Conservation (phyloP, 2,113 vertebrate species). For the Lethenteron camtschaticum region DNA sequence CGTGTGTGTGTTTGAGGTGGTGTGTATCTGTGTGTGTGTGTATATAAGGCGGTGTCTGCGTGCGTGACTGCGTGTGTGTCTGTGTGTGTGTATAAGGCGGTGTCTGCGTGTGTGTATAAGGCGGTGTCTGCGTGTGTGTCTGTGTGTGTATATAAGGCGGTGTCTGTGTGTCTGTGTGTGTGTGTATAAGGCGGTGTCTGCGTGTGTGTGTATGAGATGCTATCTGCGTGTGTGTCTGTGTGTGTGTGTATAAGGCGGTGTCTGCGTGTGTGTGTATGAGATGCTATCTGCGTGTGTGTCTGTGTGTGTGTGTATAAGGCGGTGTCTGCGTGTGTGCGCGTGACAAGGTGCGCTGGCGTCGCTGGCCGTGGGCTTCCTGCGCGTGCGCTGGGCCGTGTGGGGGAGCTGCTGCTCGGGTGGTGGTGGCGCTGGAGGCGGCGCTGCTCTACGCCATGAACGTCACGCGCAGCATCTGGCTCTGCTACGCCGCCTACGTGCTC, state of each 20-base stretch:
- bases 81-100: background rate
- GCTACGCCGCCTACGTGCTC: constrained; percentile 44
- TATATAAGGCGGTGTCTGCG: background rate
- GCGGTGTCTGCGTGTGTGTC: too few species aligned
- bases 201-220: background rate
- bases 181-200: background rate
- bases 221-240: background rate
- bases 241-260: background rate
- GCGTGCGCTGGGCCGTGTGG: constrained; percentile 61
- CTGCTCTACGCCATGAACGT: constrained; percentile 50
- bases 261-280: background rate
- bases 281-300: too few species aligned
- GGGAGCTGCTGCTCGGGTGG: constrained; percentile 45
- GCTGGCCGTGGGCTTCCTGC: constrained; percentile 41
- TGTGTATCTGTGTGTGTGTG: background rate
- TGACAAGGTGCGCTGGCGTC: constrained; percentile 39
- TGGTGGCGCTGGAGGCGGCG: constrained; percentile 44
- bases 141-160: background rate
- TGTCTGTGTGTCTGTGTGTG: too few species aligned
- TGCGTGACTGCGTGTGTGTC: background rate
- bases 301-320: background rate
- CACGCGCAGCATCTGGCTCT: constrained; percentile 45
- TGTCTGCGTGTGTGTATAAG: background rate
- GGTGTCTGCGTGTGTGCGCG: background rate
- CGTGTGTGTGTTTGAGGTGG: background rate